Conservation (phyloP, 2,888 invertebrate species). For the Pogonocherus hispidulus region DNA sequence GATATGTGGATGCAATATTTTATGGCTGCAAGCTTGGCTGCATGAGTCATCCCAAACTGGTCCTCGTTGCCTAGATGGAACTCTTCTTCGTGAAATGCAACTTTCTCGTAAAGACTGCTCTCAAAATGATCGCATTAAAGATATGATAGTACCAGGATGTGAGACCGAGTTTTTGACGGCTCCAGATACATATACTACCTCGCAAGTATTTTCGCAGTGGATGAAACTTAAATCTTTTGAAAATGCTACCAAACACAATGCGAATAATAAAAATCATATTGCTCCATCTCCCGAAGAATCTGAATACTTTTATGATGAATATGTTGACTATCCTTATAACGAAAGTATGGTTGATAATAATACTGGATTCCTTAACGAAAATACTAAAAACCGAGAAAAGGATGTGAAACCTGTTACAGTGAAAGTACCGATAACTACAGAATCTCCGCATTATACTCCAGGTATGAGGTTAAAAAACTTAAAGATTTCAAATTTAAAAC, state of each 20-base stretch:
- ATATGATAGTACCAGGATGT: slow-evolving; percentile 77
- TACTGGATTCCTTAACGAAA: slow-evolving; percentile 44
- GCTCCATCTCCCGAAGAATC: slow-evolving; percentile 82
- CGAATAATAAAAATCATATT: slow-evolving; percentile 67
- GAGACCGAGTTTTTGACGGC: slow-evolving; percentile 75
- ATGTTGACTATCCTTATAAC: slow-evolving; percentile 82
- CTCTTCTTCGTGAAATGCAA: slow-evolving; percentile 80
- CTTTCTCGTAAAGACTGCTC: slow-evolving; percentile 80
- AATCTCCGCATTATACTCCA: slow-evolving; percentile 50
- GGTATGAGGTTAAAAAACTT: slow-evolving; percentile 39
- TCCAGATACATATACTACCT: slow-evolving; percentile 70
- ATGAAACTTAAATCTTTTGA: slow-evolving; percentile 18
- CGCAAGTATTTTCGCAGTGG: slow-evolving; percentile 69
- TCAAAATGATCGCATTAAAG: slow-evolving; percentile 66
- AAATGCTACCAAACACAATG: slow-evolving; percentile 51
- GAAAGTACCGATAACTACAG: slow-evolving; percentile 40
- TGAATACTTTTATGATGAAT: slow-evolving; percentile 88
- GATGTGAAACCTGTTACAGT: slow-evolving; percentile 35
- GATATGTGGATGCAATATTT: slow-evolving; percentile 83
- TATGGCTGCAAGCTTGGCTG: slow-evolving; percentile 89
- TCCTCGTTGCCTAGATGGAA: slow-evolving; percentile 85
- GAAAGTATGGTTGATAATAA: slow-evolving; percentile 68
- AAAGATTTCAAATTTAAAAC: too few relatives aligned
- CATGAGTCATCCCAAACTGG: slow-evolving; percentile 82
- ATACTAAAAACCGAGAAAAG: slow-evolving; percentile 32